Base-by-base conservation (phyloP, 2,113 vertebrate genomes). In the Calypte anna region DNA sequence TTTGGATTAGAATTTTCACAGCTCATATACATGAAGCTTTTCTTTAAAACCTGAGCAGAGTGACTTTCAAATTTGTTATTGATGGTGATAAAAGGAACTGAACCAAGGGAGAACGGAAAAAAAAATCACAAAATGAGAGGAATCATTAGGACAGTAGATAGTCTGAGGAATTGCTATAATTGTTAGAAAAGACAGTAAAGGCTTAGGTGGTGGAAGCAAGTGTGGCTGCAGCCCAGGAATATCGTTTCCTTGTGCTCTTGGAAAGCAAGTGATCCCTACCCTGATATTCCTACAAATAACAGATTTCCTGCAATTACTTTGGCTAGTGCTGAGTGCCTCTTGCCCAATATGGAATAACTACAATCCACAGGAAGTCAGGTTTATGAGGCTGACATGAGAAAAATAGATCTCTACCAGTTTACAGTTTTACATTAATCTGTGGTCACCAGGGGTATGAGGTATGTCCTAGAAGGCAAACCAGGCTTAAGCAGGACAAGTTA, bases 1-100 rank as follows among this genome's bases (percentile, higher is more conserved):
- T 91, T 94, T 91, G 31, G 48, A 83, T 90, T 86, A 76, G 67
- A 86, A 90, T 87, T 88, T 92, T 92, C 48, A 74, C 68, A 88
- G 76, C 28, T 88, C 43, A 19, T 70, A 69, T 62, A 53, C 43
- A 86, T 88, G 62, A 90, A 72, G 38, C 33, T 79, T 90, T 96
- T 96, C 21, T 91, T 85, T 82, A 82, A 93, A 90, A 87, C 73
- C 67, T 73, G 62, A 91, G 58, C 44, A 38, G 59, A 55, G 25
- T 57, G 51, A 40, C 63, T 94, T 93, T 86, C 59, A 91, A 87
- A 91, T 80, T 80, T 93, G 51, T 48, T 59, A 0, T 86, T 72
- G 80, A 62, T 6, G 33, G 51, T 67, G 55, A 82, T 90, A 51
- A 94, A 92, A 79, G 44, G 5, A 63, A 43, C 31, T 67, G 25